phyloP scores from a whole-genome alignment of 2,888 invertebrate genomes.

The Acheta domesticus region DNA sequence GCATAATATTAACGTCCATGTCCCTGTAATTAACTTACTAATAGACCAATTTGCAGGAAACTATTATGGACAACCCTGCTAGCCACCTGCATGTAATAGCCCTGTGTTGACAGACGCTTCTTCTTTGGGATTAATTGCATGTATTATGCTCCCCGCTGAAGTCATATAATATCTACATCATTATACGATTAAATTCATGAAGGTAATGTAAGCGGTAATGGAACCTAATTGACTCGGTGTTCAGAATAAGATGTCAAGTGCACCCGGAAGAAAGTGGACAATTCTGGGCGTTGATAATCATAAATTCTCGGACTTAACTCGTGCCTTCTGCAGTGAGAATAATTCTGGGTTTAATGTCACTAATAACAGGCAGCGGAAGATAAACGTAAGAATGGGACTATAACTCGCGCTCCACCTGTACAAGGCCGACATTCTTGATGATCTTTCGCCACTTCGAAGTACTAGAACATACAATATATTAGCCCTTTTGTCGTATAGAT shows the following conservation, averaged over 20 bases:
- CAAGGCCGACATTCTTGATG: too few species aligned
- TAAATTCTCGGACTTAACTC: too few species aligned
- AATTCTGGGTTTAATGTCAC: too few species aligned
- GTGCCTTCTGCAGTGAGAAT: too few species aligned
- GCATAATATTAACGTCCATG: not conserved
- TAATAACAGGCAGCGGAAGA: too few species aligned
- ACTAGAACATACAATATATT: too few species aligned
- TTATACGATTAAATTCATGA: not conserved
- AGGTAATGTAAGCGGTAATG: not conserved
- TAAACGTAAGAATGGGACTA: too few species aligned
- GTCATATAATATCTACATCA: not conserved
- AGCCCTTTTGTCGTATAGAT: too few species aligned
- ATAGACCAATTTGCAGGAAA: not conserved
- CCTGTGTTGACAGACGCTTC: not conserved
- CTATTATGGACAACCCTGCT: not conserved
- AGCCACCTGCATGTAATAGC: not conserved
- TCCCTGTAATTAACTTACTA: not conserved
- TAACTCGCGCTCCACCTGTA: too few species aligned
- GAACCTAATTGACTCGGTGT: not conserved
- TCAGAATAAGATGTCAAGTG: not conserved
- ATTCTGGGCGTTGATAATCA: too few species aligned
- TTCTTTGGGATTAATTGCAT: constrained; percentile 5
- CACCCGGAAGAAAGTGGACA: too few species aligned
- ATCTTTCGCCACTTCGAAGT: too few species aligned
- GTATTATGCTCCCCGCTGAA: not conserved